Conservation (phyloP, 2,797 vertebrate species). For the Catamblyrhynchus diadema region DNA sequence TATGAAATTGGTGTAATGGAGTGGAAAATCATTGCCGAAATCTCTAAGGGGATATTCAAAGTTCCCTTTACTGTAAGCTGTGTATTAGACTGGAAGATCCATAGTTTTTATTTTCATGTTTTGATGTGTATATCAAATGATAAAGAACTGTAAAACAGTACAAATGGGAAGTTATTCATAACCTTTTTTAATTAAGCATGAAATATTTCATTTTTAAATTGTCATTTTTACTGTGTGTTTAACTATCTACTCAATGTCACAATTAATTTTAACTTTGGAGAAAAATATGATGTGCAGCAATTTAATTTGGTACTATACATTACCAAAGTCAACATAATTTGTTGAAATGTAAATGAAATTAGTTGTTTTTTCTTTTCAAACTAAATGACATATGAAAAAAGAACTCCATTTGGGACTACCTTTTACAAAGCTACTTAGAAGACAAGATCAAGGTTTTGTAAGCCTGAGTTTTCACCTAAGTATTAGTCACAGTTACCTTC, state of each 20-base stretch:
- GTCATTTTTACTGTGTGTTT: slow-evolving; percentile 58
- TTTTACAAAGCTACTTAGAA: not conserved
- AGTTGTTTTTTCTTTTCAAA: not conserved
- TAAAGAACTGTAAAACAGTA: slow-evolving; percentile 36
- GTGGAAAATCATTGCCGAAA: slow-evolving; percentile 66
- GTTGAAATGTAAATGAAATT: not conserved
- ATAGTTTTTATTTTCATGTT: slow-evolving; percentile 39
- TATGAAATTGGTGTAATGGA: slow-evolving; percentile 68
- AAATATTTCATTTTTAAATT: slow-evolving; percentile 70
- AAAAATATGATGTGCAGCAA: slow-evolving; percentile 35
- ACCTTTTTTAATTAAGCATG: slow-evolving; percentile 64
- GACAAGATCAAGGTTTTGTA: not conserved
- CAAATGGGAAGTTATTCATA: slow-evolving; percentile 58
- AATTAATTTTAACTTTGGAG: slow-evolving; percentile 48
- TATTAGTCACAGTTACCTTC: not conserved
- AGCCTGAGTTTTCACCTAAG: not conserved
- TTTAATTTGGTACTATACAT: not conserved
- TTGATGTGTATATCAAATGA: slow-evolving; percentile 66
- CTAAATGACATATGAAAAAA: not conserved
- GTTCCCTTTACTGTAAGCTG: slow-evolving; percentile 41
- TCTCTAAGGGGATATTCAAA: slow-evolving; percentile 63
- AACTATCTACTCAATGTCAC: slow-evolving; percentile 62
- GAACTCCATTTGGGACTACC: not conserved
- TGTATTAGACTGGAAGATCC: slow-evolving; percentile 55
- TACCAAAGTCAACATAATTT: not conserved